phyloP scores from a whole-genome alignment of 2,797 vertebrate species.

The Sitta carolinensis region DNA sequence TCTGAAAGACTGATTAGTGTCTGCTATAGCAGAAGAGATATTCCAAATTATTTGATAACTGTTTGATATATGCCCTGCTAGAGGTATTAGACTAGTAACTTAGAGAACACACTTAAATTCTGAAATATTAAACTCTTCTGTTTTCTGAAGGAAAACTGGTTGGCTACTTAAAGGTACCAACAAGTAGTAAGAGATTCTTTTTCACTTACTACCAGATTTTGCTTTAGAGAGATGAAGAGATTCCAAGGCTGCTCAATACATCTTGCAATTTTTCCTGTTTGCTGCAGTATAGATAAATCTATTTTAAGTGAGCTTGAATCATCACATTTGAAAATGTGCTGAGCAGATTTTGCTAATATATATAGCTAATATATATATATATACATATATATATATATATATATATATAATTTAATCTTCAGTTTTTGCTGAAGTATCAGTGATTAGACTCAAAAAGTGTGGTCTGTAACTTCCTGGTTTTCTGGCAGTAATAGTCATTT shows the following conservation, averaged over 20 bases:
- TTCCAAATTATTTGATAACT: background rate
- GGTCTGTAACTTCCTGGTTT: background rate
- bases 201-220: background rate
- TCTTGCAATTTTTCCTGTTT: background rate
- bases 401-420: background rate
- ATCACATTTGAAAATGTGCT: background rate
- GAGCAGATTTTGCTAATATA: background rate
- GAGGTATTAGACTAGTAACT: background rate
- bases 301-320: background rate
- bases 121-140: background rate
- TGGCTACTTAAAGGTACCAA: background rate
- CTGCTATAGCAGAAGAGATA: background rate
- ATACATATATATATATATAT: background rate
- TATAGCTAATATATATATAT: too few species aligned
- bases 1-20: background rate
- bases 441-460: background rate
- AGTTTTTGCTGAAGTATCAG: background rate
- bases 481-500: background rate
- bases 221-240: background rate
- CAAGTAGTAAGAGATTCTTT: background rate
- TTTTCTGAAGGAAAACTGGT: background rate
- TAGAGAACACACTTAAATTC: background rate
- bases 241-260: background rate
- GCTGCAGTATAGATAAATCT: background rate
- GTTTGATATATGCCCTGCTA: background rate